Evolutionary conservation across 2,888 invertebrate genomes (phyloP).

Genomic region (Quadriops clusia): DNA sequence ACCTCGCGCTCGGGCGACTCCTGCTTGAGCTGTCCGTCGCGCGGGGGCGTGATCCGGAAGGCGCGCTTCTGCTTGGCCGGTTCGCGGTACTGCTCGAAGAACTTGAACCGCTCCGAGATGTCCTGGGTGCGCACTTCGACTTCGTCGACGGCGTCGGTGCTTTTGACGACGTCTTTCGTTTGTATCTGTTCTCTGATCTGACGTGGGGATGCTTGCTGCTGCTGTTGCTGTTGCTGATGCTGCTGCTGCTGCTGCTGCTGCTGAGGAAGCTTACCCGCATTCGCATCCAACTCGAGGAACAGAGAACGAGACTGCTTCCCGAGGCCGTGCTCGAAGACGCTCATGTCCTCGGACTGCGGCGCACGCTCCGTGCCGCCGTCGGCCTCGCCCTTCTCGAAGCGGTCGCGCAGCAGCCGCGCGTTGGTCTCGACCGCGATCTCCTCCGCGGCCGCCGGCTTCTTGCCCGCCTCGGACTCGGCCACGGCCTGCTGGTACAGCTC

Average conservation of each 20-base stretch:
- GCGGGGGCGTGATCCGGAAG: conserved; percentile 81
- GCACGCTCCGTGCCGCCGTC: conserved; percentile 46
- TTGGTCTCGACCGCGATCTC: conserved; percentile 46
- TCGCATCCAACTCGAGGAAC: conserved; percentile 76
- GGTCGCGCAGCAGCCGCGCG: conserved; percentile 47
- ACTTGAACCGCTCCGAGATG: conserved; percentile 76
- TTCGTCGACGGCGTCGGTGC: conserved; percentile 62
- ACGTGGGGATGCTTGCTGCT: too few species aligned
- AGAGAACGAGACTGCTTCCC: conserved; percentile 78
- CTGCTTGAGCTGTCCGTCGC: conserved; percentile 63
- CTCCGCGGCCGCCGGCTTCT: conserved; percentile 41
- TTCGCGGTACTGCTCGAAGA: conserved; percentile 79
- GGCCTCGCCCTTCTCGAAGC: conserved; percentile 69
- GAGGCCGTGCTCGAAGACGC: conserved; percentile 73
- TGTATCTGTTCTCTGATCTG: conserved; percentile 41
- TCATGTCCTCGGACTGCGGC: conserved; percentile 53
- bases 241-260: too few species aligned
- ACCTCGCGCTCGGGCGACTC: conserved; percentile 57
- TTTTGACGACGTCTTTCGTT: conserved; percentile 60
- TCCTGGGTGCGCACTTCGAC: conserved; percentile 71
- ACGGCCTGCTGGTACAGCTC: conserved; percentile 88
- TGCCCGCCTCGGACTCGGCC: conserved; percentile 54
- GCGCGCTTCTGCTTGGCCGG: conserved; percentile 54
- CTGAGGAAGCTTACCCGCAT: conserved; percentile 50
- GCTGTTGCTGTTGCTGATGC: too few species aligned